These are phyloP conservation scores for Sorex fumeus DNA, from an alignment of 2,113 vertebrate species.

Conservation along the genomic window DNA sequence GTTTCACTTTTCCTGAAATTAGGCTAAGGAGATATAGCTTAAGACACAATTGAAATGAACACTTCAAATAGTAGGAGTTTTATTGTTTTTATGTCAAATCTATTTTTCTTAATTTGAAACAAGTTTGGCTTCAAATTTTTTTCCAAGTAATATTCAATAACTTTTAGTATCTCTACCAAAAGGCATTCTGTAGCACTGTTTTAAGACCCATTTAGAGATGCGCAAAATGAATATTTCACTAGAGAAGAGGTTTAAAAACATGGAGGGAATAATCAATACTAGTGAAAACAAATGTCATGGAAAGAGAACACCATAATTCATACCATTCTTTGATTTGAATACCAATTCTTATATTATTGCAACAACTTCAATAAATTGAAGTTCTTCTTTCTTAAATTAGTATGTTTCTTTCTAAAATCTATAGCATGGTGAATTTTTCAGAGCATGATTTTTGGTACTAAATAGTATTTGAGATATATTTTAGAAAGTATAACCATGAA, in stretches of 20 bases:
- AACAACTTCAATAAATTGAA: background rate
- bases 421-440: background rate
- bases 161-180: background rate
- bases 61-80: background rate
- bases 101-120: background rate
- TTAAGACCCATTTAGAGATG: background rate
- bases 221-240: background rate
- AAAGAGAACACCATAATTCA: background rate
- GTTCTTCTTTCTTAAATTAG: background rate
- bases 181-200: background rate
- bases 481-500: background rate
- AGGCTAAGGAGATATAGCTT: background rate
- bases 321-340: background rate
- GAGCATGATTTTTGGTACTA: slow-evolving; percentile 10
- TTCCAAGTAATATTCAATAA: background rate
- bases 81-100: background rate
- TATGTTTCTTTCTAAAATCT: background rate
- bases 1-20: background rate
- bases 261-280: background rate
- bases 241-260: slow-evolving; percentile 47
- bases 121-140: background rate
- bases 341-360: background rate
- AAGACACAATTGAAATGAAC: background rate
- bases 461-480: background rate
- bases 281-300: background rate